Base-by-base conservation (phyloP, 2,888 invertebrate species). In the Tipula vernalis region DNA sequence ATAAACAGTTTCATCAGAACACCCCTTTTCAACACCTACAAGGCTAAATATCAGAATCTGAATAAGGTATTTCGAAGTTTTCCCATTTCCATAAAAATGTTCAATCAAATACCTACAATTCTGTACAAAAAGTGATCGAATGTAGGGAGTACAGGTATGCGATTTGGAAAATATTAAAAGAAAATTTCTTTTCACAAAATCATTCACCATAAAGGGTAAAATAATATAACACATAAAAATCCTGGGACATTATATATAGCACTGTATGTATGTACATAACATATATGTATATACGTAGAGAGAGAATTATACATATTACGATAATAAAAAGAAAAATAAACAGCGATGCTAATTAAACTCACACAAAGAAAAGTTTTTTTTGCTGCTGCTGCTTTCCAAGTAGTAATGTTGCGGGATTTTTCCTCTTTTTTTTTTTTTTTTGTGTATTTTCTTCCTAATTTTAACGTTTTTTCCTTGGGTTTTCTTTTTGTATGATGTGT, bases 341-440 rank as follows among this genome's bases (percentile, higher is more conserved):
- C 71, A 71, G 71, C 71, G 71, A 71, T 71, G 71, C 71, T 71
- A 71, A 71, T 71, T 71, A 71, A 71, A 71, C 71, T 71, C 71
- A 71, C 18, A 71, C 28, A 71, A 71, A 71, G 2, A 57, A 57
- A 57, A 18, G 18, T 57, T 57, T 57, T 57, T 57, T 18, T 15
- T 57, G 57, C 18, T 57, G 57, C 18, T 57, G 57, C 57, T 57
- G 18, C 57, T 57, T 71, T 71, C 71, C 71, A 71, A 71, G 71
- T 28, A 28, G 28, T 71, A 71, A 71, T 71, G 71, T 71, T 71
- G 71, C 71, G 71, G 28, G 71, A 28, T 71, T 71, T 71, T 71
- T 28, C 71, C n/a, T 51, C 6, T 51, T 71, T 71, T 71, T 71
- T 0, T 28, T 28, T 0, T 28, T 28, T 0, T 28, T n/a, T n/a